phyloP scores from a whole-genome alignment of 2,888 invertebrate species.

The Acronicta leporina region DNA sequence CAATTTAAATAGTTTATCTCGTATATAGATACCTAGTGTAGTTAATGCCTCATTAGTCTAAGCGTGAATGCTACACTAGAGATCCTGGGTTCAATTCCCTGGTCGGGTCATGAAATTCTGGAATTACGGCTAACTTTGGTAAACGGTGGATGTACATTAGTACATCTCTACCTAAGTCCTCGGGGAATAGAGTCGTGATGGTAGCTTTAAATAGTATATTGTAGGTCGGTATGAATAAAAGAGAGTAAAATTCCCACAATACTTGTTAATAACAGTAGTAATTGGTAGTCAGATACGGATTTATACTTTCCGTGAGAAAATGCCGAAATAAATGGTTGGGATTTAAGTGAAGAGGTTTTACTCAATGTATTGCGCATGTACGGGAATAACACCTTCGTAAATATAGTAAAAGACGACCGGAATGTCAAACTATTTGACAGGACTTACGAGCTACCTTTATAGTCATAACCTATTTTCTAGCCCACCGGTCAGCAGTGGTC shows the following conservation, averaged over 20 bases:
- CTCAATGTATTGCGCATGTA: neutral
- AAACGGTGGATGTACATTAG: too few relatives aligned
- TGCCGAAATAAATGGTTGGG: conserved; percentile 33
- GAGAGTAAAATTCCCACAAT: conserved; percentile 26
- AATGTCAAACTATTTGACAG: neutral
- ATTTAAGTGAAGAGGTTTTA: neutral
- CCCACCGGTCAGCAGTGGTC: too few relatives aligned
- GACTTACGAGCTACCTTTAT: neutral
- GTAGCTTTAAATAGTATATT: conserved; percentile 16
- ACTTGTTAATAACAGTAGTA: conserved; percentile 35
- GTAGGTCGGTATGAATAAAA: conserved; percentile 26
- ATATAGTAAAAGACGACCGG: neutral
- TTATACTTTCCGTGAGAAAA: conserved; percentile 41
- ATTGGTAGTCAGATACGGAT: conserved; percentile 34
- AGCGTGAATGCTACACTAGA: too few relatives aligned
- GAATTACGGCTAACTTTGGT: too few relatives aligned
- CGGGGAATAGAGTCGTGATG: too few relatives aligned
- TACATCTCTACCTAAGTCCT: too few relatives aligned
- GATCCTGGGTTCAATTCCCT: too few relatives aligned
- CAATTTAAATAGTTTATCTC: too few relatives aligned
- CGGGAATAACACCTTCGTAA: neutral
- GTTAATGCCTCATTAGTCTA: too few relatives aligned
- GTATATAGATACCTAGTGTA: too few relatives aligned
- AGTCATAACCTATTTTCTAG: too few relatives aligned
- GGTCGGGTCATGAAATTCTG: too few relatives aligned